Evolutionary conservation across 2,113 vertebrate genomes (phyloP).

Genomic region (Oxygymnocypris stewartii): DNA sequence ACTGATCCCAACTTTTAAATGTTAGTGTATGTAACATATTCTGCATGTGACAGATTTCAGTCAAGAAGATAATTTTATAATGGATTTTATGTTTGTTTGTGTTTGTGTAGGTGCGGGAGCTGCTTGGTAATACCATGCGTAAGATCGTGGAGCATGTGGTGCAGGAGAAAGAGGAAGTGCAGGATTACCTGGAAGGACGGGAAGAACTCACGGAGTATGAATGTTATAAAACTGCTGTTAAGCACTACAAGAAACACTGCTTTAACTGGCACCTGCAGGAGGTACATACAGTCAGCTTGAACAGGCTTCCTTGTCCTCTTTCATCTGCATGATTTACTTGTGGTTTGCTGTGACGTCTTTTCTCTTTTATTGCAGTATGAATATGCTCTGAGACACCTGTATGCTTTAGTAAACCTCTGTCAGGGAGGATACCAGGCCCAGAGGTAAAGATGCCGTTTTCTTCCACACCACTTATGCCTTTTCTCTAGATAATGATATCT

Average conservation of each 20-base stretch:
- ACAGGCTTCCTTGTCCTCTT: neutral
- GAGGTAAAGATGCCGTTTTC: constrained; percentile 73
- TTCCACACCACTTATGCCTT: neutral
- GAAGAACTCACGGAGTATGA: constrained; percentile 72
- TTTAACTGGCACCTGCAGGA: constrained; percentile 89
- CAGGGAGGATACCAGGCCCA: constrained; percentile 78
- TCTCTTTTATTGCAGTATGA: constrained; percentile 83
- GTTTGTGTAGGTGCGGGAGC: constrained; percentile 68
- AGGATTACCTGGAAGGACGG: constrained; percentile 71
- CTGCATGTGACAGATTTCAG: neutral
- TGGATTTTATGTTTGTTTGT: constrained; percentile 19
- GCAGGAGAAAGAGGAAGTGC: constrained; percentile 46
- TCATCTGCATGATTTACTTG: neutral
- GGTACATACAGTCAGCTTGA: constrained; percentile 69
- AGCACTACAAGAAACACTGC: constrained; percentile 84
- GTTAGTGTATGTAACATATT: neutral
- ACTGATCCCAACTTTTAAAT: neutral
- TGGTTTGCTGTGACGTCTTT: neutral
- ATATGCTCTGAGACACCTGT: constrained; percentile 87
- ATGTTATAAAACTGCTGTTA: constrained; percentile 79
- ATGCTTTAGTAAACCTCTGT: constrained; percentile 89
- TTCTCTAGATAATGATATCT: neutral
- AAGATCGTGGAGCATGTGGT: constrained; percentile 78
- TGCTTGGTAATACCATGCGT: constrained; percentile 76
- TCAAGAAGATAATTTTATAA: neutral